phyloP scores from a whole-genome alignment of 2,888 invertebrate genomes.

The Hedychridium roseum region DNA sequence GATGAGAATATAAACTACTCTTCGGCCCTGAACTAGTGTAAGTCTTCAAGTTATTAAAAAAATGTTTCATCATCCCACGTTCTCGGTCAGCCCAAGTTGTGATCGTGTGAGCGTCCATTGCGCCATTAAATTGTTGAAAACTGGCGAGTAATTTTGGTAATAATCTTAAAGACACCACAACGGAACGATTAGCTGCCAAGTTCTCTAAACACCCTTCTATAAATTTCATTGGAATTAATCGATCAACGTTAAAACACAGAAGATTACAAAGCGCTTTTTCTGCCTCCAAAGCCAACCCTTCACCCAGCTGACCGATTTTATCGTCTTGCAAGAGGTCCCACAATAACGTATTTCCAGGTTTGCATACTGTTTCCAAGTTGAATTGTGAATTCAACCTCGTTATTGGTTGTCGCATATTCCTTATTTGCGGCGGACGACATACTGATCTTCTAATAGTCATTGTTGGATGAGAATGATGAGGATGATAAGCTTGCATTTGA shows the following conservation, averaged over 20 bases:
- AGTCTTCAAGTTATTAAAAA: slow-evolving; percentile 86
- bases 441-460: slow-evolving; percentile 52
- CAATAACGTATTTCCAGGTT: slow-evolving; percentile 89
- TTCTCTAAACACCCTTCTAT: slow-evolving; percentile 94
- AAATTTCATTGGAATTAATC: slow-evolving; percentile 89
- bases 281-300: slow-evolving; percentile 91
- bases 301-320: slow-evolving; percentile 85
- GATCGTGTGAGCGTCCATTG: slow-evolving; percentile 82
- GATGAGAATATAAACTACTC: slow-evolving; percentile 72
- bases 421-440: slow-evolving; percentile 49
- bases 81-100: slow-evolving; percentile 94
- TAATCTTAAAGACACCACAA: slow-evolving; percentile 86
- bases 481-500: slow-evolving; percentile 61
- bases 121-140: slow-evolving; percentile 88
- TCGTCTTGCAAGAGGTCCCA: slow-evolving; percentile 96
- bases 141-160: slow-evolving; percentile 91
- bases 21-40: slow-evolving; percentile 67
- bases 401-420: slow-evolving; percentile 41
- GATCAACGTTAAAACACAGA: slow-evolving; percentile 89
- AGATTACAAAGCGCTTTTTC: slow-evolving; percentile 91
- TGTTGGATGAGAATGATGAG: slow-evolving; percentile 53
- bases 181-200: slow-evolving; percentile 86
- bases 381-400: slow-evolving; percentile 61
- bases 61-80: slow-evolving; percentile 91
- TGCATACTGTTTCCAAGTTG: slow-evolving; percentile 81